Base-by-base conservation (phyloP, 2,888 invertebrate genomes). In the Pyrocoelia pectoralis region DNA sequence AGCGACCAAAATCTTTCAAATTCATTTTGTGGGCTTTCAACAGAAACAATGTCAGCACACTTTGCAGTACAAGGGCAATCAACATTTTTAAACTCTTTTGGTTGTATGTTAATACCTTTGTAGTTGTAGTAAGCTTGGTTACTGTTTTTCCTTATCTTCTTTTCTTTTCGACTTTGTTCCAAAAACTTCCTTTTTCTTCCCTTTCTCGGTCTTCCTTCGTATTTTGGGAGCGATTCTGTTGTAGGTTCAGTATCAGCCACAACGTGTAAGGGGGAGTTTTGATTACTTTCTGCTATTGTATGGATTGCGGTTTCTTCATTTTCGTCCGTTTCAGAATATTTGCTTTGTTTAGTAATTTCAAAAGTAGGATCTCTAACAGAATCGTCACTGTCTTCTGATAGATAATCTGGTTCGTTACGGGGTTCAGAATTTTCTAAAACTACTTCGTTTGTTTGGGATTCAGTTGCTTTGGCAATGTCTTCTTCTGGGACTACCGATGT, bases 21-120 rank as follows among this genome's bases (percentile, higher is more conserved):
- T 28, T 68, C 53, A 8, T 17, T 9, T 50, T 66, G 66, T 55
- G 61, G 3, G 24, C 24, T 24, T 24, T 24, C 24, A 24, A 24
- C 24, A 24, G 24, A 5, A 24, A 24, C 24, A 40, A 8, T 46
- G 2, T 46, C 17, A 29, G 46, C 46, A 46, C 46, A 46, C 13
- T 46, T 46, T 46, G 14, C 5, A 8, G 46, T 46, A 13, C 15
- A 46, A 5, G 2, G 2, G 10, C 46, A 46, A 46, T 13, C 14
- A 38, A 38, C 5, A 38, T 38, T 9, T 2, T 5, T 9, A 38
- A 38, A 49, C 24, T 19, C 5, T 18, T 12, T 49, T 18, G 18
- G 15, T 49, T 49, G n/a, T 15, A 18, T 49, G 3, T 19, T 15
- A 19, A 17, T n/a, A 12, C 24, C n/a, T 49, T 49, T 49, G 18